Evolutionary conservation across 2,797 vertebrate species (phyloP), one percentile per base, ranked within the genome.

Genomic region (Eulemur rubriventer): DNA sequence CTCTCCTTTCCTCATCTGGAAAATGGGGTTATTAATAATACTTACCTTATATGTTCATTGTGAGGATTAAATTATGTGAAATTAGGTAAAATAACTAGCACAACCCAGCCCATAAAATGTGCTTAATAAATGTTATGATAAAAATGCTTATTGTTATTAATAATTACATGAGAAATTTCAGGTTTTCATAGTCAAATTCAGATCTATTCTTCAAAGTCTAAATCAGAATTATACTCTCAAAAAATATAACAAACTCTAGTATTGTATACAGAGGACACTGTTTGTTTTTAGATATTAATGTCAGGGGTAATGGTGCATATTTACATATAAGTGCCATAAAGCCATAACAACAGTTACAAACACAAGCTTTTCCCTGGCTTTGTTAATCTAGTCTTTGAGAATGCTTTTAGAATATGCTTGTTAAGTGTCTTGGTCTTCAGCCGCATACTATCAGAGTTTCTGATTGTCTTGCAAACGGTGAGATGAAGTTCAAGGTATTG

Each of bases 241-340:
- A 86, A 94, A 89, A n/a, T 87, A 46, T 30, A 38, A 50, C 22
- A 9, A 76, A 4, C 20, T 82, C 18, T 33, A 75, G 12, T 70
- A 69, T 86, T 57, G 3, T 43, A 57, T 69, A 69, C 9, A 91
- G 67, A 85, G 95, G 69, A 18, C 55, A 70, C 65, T 55, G 18
- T 55, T 84, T 55, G 18, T 38, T 84, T 95, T 93, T 80, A 88
- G 59, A 63, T 94, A 63, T 94, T 82, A 41, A 38, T 59, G 67
- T 69, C 50, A 91, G 16, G 13, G 18, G 1, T 48, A 30, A 22
- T 41, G 4, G 7, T 70, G 1, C 78, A 0, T 79, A 26, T 76
- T 78, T 76, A 75, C 2, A 85, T 63, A n/a, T 70, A 73, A 52
- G 63, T 7, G 0, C 65, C 69, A 46, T 50, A 83, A 89, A 95